Evolutionary conservation across 2,888 invertebrate genomes (phyloP).

Genomic region (Ochlodes sylvanus): DNA sequence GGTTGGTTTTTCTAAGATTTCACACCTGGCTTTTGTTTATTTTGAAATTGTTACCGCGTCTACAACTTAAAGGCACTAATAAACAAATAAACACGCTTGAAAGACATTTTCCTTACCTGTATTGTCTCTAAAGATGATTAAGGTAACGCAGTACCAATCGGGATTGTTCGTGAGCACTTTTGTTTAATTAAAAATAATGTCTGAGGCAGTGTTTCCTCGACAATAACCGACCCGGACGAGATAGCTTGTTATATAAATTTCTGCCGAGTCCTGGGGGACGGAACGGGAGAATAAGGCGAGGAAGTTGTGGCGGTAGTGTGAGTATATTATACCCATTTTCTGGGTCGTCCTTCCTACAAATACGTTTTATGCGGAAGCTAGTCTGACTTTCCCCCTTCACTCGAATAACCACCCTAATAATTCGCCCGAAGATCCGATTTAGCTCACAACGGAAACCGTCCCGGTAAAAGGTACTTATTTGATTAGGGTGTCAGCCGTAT

Average conservation of each 20-base stretch:
- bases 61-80: background rate
- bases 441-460: constrained; percentile 48
- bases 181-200: constrained; percentile 84
- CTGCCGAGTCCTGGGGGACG: constrained; percentile 81
- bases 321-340: constrained; percentile 85
- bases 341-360: constrained; percentile 85
- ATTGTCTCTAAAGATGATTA: constrained; percentile 22
- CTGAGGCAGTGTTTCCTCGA: constrained; percentile 77
- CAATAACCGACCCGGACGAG: constrained; percentile 80
- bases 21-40: no score
- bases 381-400: constrained; percentile 58
- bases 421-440: constrained; percentile 53
- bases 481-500: constrained; percentile 85
- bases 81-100: background rate
- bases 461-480: constrained; percentile 85
- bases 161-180: constrained; percentile 64
- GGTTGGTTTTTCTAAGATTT: no score
- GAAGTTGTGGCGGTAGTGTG: constrained; percentile 78
- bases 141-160: constrained; percentile 23
- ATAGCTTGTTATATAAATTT: constrained; percentile 85
- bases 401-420: constrained; percentile 57
- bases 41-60: no score
- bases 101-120: background rate
- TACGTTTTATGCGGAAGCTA: constrained; percentile 85
- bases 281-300: constrained; percentile 78